Percentiles rank a stretch among this genome's conserved stretches.
Evolutionary conservation across 1,140 invertebrate species (phyloP).

Genomic region (Magallana ariakensis): DNA sequence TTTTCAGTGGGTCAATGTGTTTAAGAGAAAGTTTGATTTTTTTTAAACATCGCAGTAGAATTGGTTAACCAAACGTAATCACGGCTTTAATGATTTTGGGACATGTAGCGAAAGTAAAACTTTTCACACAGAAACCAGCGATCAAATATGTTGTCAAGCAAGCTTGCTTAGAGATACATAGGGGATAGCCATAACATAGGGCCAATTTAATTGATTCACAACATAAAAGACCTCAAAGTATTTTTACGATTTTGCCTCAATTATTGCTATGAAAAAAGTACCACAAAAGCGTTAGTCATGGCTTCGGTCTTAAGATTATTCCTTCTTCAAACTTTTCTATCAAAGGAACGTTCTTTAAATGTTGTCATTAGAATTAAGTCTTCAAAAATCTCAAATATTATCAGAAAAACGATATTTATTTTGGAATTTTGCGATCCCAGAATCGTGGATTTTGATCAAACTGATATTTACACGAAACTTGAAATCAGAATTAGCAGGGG

Average conservation of each 20-base stretch:
- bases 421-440: neutral
- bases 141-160: slow-evolving; percentile 23
- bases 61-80: slow-evolving; percentile 30
- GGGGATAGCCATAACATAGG: neutral
- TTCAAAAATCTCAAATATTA: neutral
- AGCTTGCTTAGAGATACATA: neutral
- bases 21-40: neutral
- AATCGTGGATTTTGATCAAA: neutral
- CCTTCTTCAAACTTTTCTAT: neutral
- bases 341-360: neutral
- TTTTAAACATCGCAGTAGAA: neutral
- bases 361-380: slow-evolving; percentile 10
- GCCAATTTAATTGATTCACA: slow-evolving; percentile 29
- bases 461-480: slow-evolving; percentile 20
- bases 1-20: slow-evolving; percentile 28
- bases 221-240: slow-evolving; percentile 23
- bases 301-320: neutral
- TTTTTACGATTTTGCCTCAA: slow-evolving; percentile 14
- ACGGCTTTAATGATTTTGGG: slow-evolving; percentile 21
- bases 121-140: slow-evolving; percentile 9
- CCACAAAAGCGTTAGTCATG: neutral
- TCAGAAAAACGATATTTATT: neutral
- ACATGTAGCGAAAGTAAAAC: slow-evolving; percentile 21
- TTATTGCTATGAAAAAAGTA: neutral
- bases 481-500: neutral